These are phyloP conservation scores for Pristis pectinata DNA, from an alignment of 2,797 vertebrate species.

Conservation along the genomic window DNA sequence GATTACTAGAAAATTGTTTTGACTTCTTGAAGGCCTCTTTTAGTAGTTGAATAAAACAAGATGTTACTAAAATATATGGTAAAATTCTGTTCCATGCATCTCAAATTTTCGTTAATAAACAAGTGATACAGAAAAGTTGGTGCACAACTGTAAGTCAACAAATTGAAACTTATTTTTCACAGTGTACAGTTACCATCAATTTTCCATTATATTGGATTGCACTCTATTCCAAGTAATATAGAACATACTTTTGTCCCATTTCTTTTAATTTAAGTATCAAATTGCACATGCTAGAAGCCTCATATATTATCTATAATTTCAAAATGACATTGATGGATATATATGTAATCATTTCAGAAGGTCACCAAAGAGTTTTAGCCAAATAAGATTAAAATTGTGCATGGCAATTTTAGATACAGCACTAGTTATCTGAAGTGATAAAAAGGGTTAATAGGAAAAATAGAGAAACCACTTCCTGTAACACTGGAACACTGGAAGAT, in stretches of 20 bases:
- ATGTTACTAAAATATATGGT: conserved; percentile 48
- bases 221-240: not conserved
- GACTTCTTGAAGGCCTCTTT: conserved; percentile 48
- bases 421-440: not conserved
- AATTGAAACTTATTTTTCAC: not conserved
- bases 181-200: not conserved
- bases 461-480: not conserved
- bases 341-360: not conserved
- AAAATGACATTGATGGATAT: not conserved
- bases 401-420: not conserved
- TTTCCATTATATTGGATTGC: not conserved
- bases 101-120: not conserved
- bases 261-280: not conserved
- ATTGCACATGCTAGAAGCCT: too few relatives aligned
- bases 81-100: not conserved
- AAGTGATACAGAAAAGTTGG: not conserved
- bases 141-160: not conserved
- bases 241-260: not conserved
- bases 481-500: not conserved
- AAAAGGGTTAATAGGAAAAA: not conserved
- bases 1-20: conserved; percentile 51
- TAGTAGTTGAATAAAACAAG: conserved; percentile 69
- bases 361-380: not conserved
- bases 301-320: not conserved
- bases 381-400: not conserved